phyloP scores from a whole-genome alignment of 2,113 vertebrate genomes.

The Phocoena sinus region DNA sequence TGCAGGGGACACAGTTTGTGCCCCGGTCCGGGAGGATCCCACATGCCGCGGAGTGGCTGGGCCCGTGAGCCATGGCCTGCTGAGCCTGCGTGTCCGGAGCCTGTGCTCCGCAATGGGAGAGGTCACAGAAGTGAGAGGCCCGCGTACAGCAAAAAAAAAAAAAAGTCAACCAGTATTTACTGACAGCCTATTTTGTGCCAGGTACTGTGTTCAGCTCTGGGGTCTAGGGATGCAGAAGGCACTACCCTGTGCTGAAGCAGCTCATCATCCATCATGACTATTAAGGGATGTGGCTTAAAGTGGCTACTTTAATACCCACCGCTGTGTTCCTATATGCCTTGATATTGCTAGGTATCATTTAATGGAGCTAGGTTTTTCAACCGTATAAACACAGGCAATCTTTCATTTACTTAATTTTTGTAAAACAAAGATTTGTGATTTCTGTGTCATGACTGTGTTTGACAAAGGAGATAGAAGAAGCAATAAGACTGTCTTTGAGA shows the following conservation, averaged over 20 bases:
- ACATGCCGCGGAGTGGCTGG: no score
- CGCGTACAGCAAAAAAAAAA: no score
- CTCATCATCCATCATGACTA: background rate
- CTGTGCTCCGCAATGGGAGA: no score
- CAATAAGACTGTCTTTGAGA: background rate
- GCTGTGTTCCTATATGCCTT: background rate
- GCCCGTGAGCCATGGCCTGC: no score
- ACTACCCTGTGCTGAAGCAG: background rate
- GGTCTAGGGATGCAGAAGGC: background rate
- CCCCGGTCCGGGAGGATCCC: no score
- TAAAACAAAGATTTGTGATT: background rate
- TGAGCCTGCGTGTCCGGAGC: fast-evolving
- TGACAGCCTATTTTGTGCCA: background rate
- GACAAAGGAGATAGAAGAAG: background rate
- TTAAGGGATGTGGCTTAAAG: no score
- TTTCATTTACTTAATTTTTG: background rate
- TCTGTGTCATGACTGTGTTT: background rate
- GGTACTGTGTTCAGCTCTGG: background rate
- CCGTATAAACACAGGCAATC: background rate
- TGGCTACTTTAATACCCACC: background rate
- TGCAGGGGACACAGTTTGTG: no score
- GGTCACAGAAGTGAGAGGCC: no score
- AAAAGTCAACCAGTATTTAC: background rate
- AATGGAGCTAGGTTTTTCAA: background rate
- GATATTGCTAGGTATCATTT: background rate